phyloP scores from a whole-genome alignment of 1,140 invertebrate genomes.

The Hyposmocoma kahamanoa region DNA sequence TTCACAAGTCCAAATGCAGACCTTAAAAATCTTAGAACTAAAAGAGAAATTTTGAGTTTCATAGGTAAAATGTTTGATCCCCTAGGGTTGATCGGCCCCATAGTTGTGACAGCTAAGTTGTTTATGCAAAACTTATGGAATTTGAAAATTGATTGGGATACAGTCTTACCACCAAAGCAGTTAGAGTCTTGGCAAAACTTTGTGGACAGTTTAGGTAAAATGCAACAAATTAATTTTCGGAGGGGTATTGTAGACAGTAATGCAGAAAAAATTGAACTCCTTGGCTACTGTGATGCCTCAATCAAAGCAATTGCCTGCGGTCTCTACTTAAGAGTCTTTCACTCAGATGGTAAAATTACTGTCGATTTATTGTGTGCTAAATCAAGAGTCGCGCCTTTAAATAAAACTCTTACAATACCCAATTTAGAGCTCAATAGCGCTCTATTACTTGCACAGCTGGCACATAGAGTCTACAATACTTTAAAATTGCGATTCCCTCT shows the following conservation, averaged over 20 bases:
- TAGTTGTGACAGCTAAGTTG: conserved; percentile 7
- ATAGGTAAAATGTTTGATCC: conserved; percentile 8
- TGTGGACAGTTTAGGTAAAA: conserved; percentile 4
- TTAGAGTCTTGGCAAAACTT: not conserved
- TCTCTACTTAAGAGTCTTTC: conserved; percentile 4
- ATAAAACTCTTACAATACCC: conserved; percentile 8
- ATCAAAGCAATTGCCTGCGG: conserved; percentile 9
- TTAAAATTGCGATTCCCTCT: conserved; percentile 8
- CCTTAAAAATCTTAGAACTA: not conserved
- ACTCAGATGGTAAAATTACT: not conserved
- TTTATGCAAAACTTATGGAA: conserved; percentile 8
- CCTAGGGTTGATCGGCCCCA: conserved; percentile 5
- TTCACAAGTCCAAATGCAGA: not conserved
- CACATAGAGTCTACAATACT: conserved; percentile 6
- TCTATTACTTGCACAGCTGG: conserved; percentile 8
- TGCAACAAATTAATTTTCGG: conserved; percentile 1
- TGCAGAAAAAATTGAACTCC: conserved; percentile 3
- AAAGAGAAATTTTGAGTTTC: conserved; percentile 5
- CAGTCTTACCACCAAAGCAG: not conserved
- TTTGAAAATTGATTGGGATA: conserved; percentile 4
- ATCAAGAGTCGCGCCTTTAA: conserved; percentile 6
- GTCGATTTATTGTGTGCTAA: conserved; percentile 9
- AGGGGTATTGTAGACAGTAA: not conserved
- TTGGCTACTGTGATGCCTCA: conserved; percentile 17
- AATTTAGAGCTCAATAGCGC: conserved; percentile 16